Conservation (phyloP, 2,797 vertebrate genomes). For the Acipenser oxyrinchus region DNA sequence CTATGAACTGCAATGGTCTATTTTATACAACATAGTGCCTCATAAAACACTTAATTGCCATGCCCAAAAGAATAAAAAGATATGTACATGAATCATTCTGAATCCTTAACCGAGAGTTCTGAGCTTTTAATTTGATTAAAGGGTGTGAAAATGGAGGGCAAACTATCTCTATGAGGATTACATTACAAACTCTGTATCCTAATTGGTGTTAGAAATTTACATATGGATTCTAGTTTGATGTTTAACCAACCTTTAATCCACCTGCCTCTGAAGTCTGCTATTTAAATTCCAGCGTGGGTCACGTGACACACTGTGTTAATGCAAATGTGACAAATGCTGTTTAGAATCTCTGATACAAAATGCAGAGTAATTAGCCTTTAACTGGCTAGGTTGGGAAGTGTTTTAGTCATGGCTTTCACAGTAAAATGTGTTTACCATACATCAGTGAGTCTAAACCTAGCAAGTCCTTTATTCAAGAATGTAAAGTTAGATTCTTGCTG, state of each 20-base stretch:
- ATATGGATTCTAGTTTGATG: constrained; percentile 58
- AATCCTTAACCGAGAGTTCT: constrained; percentile 78
- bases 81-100: constrained; percentile 59
- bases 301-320: constrained; percentile 58
- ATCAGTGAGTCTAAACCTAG: constrained; percentile 30
- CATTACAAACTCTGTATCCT: constrained; percentile 63
- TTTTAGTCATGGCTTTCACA: constrained; percentile 49
- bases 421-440: constrained; percentile 32
- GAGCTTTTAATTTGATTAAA: constrained; percentile 97
- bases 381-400: constrained; percentile 48
- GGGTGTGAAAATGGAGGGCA: constrained; percentile 76
- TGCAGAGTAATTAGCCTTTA: constrained; percentile 72
- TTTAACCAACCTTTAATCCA: constrained; percentile 78
- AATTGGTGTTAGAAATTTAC: constrained; percentile 72
- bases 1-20: too few relatives aligned
- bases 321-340: constrained; percentile 66
- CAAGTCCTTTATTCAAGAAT: constrained; percentile 30
- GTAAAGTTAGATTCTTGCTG: constrained; percentile 32
- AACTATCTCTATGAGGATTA: constrained; percentile 74
- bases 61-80: constrained; percentile 72
- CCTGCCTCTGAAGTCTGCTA: constrained; percentile 69
- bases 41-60: constrained; percentile 85
- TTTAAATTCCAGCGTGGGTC: constrained; percentile 55
- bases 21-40: constrained; percentile 41
- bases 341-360: constrained; percentile 52